These are phyloP conservation scores for Myopa testacea DNA, from an alignment of 2,888 invertebrate genomes.

Conservation along the genomic window DNA sequence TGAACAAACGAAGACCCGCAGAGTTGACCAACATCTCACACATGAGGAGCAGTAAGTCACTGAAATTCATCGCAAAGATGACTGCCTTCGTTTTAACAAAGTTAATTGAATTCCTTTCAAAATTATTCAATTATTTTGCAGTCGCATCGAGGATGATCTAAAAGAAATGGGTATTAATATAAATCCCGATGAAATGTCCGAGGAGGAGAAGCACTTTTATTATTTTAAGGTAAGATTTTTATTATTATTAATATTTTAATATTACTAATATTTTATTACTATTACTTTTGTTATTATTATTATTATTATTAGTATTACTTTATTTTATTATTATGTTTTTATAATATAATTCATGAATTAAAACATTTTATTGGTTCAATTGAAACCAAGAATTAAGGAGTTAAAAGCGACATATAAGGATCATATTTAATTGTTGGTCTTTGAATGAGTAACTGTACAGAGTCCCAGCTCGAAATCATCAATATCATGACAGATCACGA, in stretches of 20 bases:
- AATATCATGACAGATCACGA: no score
- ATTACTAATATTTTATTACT: background rate
- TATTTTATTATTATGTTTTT: background rate
- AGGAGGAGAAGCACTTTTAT: slow-evolving; percentile 76
- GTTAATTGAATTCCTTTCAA: background rate
- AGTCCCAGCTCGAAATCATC: no score
- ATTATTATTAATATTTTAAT: background rate
- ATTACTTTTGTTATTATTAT: background rate
- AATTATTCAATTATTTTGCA: slow-evolving; percentile 62
- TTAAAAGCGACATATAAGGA: no score
- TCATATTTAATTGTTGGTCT: no score
- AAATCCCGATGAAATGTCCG: slow-evolving; percentile 78
- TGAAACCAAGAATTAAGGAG: no score
- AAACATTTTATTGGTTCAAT: no score
- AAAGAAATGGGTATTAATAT: slow-evolving; percentile 74
- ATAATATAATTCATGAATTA: no score
- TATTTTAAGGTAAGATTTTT: slow-evolving; percentile 63
- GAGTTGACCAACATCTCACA: slow-evolving; percentile 75
- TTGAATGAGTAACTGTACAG: no score
- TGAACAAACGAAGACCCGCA: slow-evolving; percentile 72
- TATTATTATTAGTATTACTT: background rate
- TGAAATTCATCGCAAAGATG: background rate
- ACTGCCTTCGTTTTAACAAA: background rate
- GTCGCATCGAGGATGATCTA: slow-evolving; percentile 84
- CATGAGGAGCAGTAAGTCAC: slow-evolving; percentile 79